These are phyloP conservation scores for Vombatus ursinus DNA, from an alignment of 2,113 vertebrate genomes.

Conservation along the genomic window DNA sequence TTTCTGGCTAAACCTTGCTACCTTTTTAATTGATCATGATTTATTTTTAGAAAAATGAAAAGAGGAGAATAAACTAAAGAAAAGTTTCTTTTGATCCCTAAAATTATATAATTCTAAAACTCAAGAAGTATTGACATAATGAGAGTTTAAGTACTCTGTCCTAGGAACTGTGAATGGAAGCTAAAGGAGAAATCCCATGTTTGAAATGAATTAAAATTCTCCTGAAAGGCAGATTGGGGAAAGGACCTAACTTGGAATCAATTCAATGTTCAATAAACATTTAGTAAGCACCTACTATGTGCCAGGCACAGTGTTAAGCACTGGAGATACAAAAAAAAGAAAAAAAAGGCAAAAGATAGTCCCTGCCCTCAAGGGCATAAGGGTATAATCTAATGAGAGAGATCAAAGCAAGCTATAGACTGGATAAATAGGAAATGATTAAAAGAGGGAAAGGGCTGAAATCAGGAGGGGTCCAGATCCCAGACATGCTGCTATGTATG, in stretches of 20 bases:
- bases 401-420: neutral
- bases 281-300: neutral
- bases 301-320: neutral
- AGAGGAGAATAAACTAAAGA: slow-evolving; percentile 50
- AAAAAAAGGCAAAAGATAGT: neutral
- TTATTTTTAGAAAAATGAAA: slow-evolving; percentile 61
- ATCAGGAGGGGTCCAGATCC: neutral
- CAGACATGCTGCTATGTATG: neutral
- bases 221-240: slow-evolving; percentile 7
- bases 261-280: neutral
- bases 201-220: slow-evolving; percentile 48
- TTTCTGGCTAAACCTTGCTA: neutral
- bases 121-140: neutral
- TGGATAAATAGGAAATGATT: neutral
- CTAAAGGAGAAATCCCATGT: slow-evolving; percentile 23
- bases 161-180: slow-evolving; percentile 14
- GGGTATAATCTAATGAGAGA: neutral
- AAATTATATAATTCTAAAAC: neutral
- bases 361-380: neutral
- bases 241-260: neutral
- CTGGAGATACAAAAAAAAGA: neutral
- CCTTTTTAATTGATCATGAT: slow-evolving; percentile 36
- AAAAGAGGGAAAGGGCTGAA: neutral
- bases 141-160: neutral
- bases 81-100: neutral